Percentiles rank a stretch among this genome's conserved stretches.
phyloP scores from a whole-genome alignment of 2,888 invertebrate genomes.

The Eugnorisma glareosa region DNA sequence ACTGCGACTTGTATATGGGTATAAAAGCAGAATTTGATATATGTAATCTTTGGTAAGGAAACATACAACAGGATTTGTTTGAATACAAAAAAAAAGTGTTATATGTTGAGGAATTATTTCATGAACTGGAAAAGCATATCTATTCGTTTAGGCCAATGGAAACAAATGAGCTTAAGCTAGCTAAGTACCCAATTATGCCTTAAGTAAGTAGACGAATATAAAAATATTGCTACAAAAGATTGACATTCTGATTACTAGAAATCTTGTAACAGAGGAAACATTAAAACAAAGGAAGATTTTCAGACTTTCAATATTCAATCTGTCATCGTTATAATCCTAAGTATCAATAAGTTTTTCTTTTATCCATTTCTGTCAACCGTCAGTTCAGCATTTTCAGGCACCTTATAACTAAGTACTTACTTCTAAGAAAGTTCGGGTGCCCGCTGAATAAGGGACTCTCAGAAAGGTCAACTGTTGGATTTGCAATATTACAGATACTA shows the following conservation, averaged over 20 bases:
- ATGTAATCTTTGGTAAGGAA: no score
- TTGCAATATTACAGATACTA: neutral
- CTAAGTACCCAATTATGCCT: neutral
- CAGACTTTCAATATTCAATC: neutral
- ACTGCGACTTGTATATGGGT: no score
- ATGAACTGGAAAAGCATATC: neutral
- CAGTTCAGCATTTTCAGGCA: neutral
- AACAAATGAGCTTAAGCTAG: neutral
- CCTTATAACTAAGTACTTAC: neutral
- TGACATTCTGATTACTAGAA: neutral
- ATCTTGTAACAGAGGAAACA: neutral
- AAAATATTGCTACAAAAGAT: neutral
- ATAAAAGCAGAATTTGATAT: no score
- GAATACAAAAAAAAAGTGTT: neutral
- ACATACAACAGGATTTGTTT: no score
- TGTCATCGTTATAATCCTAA: neutral
- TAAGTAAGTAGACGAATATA: neutral
- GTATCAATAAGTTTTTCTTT: neutral
- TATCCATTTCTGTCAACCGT: neutral
- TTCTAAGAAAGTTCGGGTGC: no score
- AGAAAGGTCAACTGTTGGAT: slow-evolving; percentile 9
- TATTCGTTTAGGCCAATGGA: neutral
- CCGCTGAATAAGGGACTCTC: slow-evolving; percentile 21
- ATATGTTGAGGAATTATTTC: neutral
- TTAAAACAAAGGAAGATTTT: neutral